Conservation (phyloP, 2,797 vertebrate species). For the Eidolon dupreanum region DNA sequence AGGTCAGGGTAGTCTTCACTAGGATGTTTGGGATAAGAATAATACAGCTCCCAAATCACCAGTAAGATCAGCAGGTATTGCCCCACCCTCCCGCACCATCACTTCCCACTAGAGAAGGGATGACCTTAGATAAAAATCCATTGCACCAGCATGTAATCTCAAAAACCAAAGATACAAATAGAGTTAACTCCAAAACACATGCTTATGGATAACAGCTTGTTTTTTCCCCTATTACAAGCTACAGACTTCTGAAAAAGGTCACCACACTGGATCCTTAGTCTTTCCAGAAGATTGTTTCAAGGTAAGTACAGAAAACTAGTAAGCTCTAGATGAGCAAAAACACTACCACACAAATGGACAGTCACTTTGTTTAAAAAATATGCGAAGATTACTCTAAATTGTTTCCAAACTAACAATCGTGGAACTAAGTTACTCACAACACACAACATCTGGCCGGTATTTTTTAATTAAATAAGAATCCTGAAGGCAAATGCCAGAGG, state of each 20-base stretch:
- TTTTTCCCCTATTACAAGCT: background rate
- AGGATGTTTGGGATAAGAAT: background rate
- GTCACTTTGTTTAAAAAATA: background rate
- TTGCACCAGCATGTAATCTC: background rate
- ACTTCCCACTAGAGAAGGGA: background rate
- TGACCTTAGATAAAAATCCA: background rate
- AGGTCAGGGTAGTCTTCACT: background rate
- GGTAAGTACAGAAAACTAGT: background rate
- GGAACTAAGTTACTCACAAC: background rate
- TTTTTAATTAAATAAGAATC: slow-evolving; percentile 50
- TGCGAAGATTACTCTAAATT: slow-evolving; percentile 16
- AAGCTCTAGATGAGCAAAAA: background rate
- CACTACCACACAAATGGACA: background rate
- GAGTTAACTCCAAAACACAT: slow-evolving; percentile 11
- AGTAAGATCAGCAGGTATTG: background rate
- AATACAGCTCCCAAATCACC: background rate
- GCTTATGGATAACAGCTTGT: background rate
- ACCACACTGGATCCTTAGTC: background rate
- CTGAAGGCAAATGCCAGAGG: slow-evolving; percentile 20
- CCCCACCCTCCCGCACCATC: background rate
- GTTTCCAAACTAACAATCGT: background rate
- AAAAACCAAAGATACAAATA: slow-evolving; percentile 25
- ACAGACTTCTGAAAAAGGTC: background rate
- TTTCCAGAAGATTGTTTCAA: slow-evolving; percentile 6
- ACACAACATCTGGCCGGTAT: background rate